phyloP scores from a whole-genome alignment of 2,888 invertebrate genomes.

The Trileptium ribeirensis region DNA sequence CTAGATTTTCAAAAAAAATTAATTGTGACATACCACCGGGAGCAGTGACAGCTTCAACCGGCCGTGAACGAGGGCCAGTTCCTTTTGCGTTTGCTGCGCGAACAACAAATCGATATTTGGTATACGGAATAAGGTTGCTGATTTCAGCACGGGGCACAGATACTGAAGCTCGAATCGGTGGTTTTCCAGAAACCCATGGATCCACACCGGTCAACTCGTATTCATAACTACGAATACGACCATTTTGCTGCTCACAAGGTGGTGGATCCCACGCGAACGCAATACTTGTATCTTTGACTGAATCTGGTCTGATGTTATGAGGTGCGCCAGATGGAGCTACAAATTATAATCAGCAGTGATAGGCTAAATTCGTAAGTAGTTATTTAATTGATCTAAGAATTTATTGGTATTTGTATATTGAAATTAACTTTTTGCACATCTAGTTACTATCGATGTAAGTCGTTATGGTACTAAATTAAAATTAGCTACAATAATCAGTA shows the following conservation, averaged over 20 bases:
- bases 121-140: constrained; percentile 45
- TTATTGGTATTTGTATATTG: neutral
- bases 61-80: constrained; percentile 47
- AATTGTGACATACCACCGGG: constrained; percentile 39
- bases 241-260: constrained; percentile 48
- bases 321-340: constrained; percentile 23
- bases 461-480: too few relatives aligned
- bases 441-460: too few relatives aligned
- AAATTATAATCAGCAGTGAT: neutral
- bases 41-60: constrained; percentile 44
- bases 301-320: neutral
- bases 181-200: constrained; percentile 39
- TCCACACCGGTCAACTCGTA: constrained; percentile 46
- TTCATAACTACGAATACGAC: constrained; percentile 47
- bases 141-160: constrained; percentile 36
- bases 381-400: neutral
- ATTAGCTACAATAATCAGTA: too few relatives aligned
- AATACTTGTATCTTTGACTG: constrained; percentile 36
- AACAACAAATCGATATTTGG: constrained; percentile 46
- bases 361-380: neutral
- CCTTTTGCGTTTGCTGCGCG: constrained; percentile 46
- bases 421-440: too few relatives aligned
- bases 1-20: too few relatives aligned
- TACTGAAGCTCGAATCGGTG: neutral
- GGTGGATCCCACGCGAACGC: constrained; percentile 48